Conservation (phyloP, 1,140 invertebrate species). For the Mya arenaria region DNA sequence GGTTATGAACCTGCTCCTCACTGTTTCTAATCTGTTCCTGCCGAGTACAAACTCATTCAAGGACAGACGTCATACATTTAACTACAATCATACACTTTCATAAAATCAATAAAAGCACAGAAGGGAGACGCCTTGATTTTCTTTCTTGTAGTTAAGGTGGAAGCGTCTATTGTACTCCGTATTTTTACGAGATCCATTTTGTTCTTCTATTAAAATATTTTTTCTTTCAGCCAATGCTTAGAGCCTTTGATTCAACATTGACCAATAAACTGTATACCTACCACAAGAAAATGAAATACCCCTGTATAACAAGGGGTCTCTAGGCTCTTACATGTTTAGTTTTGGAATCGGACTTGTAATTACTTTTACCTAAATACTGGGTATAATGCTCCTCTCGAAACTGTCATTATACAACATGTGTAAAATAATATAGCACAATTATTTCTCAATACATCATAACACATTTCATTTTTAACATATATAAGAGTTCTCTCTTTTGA, state of each 20-base stretch:
- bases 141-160: background rate
- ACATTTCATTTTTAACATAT: background rate
- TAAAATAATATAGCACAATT: background rate
- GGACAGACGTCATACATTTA: no score
- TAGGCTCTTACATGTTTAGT: background rate
- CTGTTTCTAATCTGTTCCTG: no score
- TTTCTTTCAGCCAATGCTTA: background rate
- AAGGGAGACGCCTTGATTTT: background rate
- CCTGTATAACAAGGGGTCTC: background rate
- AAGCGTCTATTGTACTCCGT: background rate
- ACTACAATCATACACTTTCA: background rate
- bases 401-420: background rate
- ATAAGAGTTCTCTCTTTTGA: no score
- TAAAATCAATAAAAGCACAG: background rate
- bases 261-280: background rate
- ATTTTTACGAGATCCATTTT: background rate
- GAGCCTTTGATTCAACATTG: background rate
- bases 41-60: no score
- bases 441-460: background rate
- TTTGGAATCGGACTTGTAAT: background rate
- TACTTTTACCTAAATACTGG: background rate
- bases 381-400: background rate
- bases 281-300: background rate
- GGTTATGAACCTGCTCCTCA: no score
- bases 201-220: background rate